Evolutionary conservation across 2,797 vertebrate genomes (phyloP), one percentile per base, ranked within the genome.

Genomic region (Eremophila alpestris): DNA sequence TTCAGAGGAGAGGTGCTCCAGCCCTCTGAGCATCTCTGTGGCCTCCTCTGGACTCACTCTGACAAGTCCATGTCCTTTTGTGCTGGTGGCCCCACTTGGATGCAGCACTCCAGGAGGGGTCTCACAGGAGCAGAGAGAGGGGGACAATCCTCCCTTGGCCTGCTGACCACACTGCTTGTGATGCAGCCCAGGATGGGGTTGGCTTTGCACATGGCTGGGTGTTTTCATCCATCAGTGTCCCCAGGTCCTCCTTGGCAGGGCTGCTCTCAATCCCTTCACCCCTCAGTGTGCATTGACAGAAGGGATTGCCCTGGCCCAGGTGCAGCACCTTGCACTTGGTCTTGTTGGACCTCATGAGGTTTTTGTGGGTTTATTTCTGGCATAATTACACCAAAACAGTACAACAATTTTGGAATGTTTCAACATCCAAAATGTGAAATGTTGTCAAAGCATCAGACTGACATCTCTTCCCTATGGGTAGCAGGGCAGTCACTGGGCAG

Each of bases 71-170:
- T 3, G 7, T 36, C 45, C 8, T n/a, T 45, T 5, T 5, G 5
- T 30, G 5, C 9, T 58, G 68, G 5, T 36, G 11, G 2, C 7
- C 2, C 27, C 49, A 41, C 24, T 19, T 51, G 70, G 19, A 19
- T 0, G 2, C 59, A 49, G 32, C 2, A 12, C 27, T 23, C 1
- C 30, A 36, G 14, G 18, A 16, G 22, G 11, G 22, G 4, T 34
- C 48, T 77, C 62, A 30, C 5, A 2, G 34, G 38, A 30, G 9
- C 5, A 2, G 49, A n/a, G 0, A n/a, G 67, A 89, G 19, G 7
- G 45, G 16, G 5, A 60, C 43, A 67, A n/a, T 40, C 24, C n/a
- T 74, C 56, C 23, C 15, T 55, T 0, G 1, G 17, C 26, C 40
- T 55, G 2, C 30, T 83, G 74, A 11, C 11, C 51, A 54, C 0